Evolutionary conservation across 2,888 invertebrate species (phyloP).

Genomic region (Oscheius sp.): DNA sequence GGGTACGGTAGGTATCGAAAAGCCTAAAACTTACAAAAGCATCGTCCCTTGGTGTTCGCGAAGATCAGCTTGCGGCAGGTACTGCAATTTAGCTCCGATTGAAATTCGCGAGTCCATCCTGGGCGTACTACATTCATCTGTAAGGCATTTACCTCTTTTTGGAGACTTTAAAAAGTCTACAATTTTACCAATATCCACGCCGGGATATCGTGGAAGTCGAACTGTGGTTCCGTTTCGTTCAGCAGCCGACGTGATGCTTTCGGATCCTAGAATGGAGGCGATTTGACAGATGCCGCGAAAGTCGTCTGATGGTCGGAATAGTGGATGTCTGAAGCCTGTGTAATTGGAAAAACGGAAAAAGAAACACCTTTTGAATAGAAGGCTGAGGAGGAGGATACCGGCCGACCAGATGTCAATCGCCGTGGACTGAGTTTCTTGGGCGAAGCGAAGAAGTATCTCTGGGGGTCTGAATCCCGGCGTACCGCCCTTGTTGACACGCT

Average conservation of each 20-base stretch:
- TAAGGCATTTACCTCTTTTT: background rate
- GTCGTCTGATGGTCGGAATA: conserved; percentile 41
- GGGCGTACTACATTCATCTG: conserved; percentile 16
- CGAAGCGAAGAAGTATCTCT: conserved; percentile 82
- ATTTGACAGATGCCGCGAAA: conserved; percentile 40
- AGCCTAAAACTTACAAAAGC: conserved; percentile 25
- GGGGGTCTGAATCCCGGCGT: conserved; percentile 91
- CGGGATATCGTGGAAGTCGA: conserved; percentile 30
- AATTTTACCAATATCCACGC: conserved; percentile 41
- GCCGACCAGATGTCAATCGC: conserved; percentile 90
- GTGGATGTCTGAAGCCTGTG: conserved; percentile 32
- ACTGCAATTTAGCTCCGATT: background rate
- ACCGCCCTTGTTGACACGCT: conserved; percentile 78
- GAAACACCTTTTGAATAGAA: conserved; percentile 83
- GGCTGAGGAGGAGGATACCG: conserved; percentile 85
- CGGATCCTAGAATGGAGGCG: conserved; percentile 8
- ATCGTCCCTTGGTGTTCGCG: conserved; percentile 25
- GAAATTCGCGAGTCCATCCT: background rate
- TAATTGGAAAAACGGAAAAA: background rate
- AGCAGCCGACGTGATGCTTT: background rate
- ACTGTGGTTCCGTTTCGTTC: background rate
- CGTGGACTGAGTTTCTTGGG: conserved; percentile 80
- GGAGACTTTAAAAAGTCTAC: conserved; percentile 1
- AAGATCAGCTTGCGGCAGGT: conserved; percentile 18
- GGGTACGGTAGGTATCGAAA: no score